These are phyloP conservation scores for Mola mola DNA, from an alignment of 2,113 vertebrate genomes.

Conservation along the genomic window DNA sequence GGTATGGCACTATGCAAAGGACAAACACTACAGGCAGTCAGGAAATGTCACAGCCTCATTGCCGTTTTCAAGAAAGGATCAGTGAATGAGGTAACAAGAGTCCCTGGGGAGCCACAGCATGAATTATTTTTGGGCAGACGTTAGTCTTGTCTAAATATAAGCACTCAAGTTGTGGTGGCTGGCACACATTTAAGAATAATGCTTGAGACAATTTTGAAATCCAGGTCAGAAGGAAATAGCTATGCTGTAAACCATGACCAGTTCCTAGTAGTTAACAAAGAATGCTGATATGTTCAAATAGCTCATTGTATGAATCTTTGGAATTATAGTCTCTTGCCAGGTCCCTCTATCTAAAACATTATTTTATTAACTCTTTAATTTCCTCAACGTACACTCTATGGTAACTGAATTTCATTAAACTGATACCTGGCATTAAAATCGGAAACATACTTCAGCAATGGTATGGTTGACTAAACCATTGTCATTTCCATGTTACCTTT, in stretches of 20 bases:
- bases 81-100: slow-evolving; percentile 68
- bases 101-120: slow-evolving; percentile 70
- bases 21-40: slow-evolving; percentile 72
- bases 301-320: background rate
- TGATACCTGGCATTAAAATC: slow-evolving; percentile 39
- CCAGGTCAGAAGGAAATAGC: slow-evolving; percentile 62
- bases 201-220: slow-evolving; percentile 76
- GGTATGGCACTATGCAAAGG: slow-evolving; percentile 76
- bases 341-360: background rate
- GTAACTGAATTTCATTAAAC: slow-evolving; percentile 12
- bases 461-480: too few relatives aligned
- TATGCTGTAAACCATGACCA: slow-evolving; percentile 22
- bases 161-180: slow-evolving; percentile 71
- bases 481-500: too few relatives aligned
- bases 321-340: background rate
- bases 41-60: slow-evolving; percentile 77
- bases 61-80: slow-evolving; percentile 70
- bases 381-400: background rate
- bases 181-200: slow-evolving; percentile 62
- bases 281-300: background rate
- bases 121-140: slow-evolving; percentile 76
- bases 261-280: slow-evolving; percentile 8
- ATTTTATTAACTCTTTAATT: background rate
- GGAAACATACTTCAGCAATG: too few relatives aligned
- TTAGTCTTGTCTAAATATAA: slow-evolving; percentile 78